A percentile compares a stretch with the other conserved stretches of the same genome.
Conservation (phyloP, 2,113 vertebrate species). For the Mirounga angustirostris region DNA sequence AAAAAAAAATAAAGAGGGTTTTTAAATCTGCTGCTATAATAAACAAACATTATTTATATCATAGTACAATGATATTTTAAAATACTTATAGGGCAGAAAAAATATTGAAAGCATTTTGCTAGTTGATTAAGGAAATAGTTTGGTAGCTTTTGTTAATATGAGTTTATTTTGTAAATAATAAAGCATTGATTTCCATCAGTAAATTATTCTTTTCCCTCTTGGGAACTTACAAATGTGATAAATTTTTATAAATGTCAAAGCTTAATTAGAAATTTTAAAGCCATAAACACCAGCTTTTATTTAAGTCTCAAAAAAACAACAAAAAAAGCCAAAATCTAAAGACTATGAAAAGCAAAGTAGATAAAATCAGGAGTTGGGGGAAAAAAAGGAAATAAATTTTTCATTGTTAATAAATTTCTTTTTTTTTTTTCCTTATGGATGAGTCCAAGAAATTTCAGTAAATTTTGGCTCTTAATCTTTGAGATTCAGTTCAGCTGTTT, state of each 20-base stretch:
- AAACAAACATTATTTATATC: background rate
- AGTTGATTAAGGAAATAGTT: background rate
- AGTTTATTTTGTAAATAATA: background rate
- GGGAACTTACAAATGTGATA: background rate
- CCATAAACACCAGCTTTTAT: background rate
- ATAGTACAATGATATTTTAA: background rate
- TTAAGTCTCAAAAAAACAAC: background rate
- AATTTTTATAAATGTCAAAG: background rate
- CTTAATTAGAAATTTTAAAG: background rate
- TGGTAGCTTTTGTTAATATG: background rate
- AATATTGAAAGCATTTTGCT: background rate
- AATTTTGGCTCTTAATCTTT: background rate
- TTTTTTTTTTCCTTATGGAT: background rate
- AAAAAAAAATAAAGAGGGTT: background rate
- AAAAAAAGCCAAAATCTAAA: background rate
- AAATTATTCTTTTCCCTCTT: background rate
- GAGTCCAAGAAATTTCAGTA: background rate
- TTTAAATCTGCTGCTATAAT: background rate
- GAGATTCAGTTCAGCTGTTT: background rate
- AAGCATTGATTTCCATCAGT: background rate
- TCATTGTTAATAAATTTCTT: background rate
- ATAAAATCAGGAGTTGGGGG: background rate
- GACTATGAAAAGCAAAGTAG: background rate
- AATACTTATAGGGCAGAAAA: background rate
- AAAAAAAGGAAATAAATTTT: background rate